phyloP scores from a whole-genome alignment of 1,140 invertebrate genomes.

The Homarus americanus region DNA sequence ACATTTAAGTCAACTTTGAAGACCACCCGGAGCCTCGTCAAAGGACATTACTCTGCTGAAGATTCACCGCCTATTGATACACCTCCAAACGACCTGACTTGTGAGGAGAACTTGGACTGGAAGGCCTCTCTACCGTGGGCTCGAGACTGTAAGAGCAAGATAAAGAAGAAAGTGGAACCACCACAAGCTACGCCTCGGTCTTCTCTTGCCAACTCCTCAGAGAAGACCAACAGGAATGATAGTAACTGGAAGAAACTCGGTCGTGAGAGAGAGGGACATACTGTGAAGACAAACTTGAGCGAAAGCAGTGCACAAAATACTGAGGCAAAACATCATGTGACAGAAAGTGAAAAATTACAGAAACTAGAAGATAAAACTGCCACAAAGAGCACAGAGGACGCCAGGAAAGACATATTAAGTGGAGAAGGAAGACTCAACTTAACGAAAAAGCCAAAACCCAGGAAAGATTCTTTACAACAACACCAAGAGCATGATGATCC shows the following conservation, averaged over 20 bases:
- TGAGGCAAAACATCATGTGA: not conserved
- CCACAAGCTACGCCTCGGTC: conserved; percentile 16
- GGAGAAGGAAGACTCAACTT: too few relatives aligned
- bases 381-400: not conserved
- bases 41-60: not conserved
- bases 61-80: not conserved
- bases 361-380: not conserved
- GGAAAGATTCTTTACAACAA: not conserved
- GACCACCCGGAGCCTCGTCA: not conserved
- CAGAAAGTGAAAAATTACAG: not conserved
- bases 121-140: not conserved
- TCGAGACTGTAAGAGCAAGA: conserved; percentile 22
- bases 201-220: not conserved
- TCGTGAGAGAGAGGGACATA: not conserved
- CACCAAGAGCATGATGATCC: not conserved
- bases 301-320: not conserved
- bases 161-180: not conserved
- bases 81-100: not conserved
- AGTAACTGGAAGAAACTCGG: not conserved
- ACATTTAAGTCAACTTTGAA: not conserved
- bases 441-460: not conserved
- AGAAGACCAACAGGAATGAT: not conserved
- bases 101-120: not conserved
- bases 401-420: too few relatives aligned
- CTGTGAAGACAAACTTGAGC: not conserved